Conservation (phyloP, 1,140 invertebrate species). For the Bombus affinis region DNA sequence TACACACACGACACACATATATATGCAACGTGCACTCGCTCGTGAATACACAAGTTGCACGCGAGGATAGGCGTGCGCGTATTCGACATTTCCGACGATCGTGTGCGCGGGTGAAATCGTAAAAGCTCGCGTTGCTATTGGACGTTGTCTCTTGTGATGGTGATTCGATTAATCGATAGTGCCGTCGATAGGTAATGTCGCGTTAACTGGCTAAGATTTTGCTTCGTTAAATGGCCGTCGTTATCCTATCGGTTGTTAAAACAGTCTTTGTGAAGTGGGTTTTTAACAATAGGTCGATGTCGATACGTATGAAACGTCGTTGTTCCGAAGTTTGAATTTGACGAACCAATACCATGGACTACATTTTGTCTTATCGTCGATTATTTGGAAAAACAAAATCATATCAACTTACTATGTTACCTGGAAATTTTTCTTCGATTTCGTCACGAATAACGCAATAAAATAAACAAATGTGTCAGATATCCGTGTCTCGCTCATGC, state of each 20-base stretch:
- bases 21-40: background rate
- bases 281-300: background rate
- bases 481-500: background rate
- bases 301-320: background rate
- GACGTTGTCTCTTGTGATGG: too few relatives aligned
- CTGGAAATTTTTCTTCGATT: background rate
- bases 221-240: too few relatives aligned
- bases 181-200: background rate
- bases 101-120: slow-evolving; percentile 1
- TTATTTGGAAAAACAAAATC: background rate
- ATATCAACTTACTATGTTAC: background rate
- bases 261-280: background rate
- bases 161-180: slow-evolving; percentile 11
- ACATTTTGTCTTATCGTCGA: too few relatives aligned
- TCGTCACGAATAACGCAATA: background rate
- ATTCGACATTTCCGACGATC: background rate
- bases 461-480: background rate
- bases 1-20: background rate
- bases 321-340: background rate
- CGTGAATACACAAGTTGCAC: background rate
- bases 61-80: background rate
- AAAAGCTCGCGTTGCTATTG: background rate
- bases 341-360: background rate
- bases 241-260: background rate
- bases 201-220: background rate